Evolutionary conservation across 2,888 invertebrate species (phyloP).

Genomic region (Disparrhopalites patrizii): DNA sequence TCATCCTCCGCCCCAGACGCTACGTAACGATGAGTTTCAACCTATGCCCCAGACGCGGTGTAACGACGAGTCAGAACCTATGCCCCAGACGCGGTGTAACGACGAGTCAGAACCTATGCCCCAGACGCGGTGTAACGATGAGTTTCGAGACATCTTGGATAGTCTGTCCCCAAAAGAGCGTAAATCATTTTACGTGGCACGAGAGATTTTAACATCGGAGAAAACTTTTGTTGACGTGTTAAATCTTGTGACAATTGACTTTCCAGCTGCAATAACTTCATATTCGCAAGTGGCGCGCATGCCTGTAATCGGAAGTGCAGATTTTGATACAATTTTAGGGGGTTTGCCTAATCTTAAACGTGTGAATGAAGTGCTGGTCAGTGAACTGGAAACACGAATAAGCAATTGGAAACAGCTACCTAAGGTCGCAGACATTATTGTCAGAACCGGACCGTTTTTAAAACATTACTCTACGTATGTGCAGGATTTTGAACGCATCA

Average conservation of each 20-base stretch:
- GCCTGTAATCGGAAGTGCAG: constrained; percentile 53
- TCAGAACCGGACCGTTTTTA: constrained; percentile 59
- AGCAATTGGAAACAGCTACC: constrained; percentile 53
- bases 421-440: constrained; percentile 58
- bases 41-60: too few relatives aligned
- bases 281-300: constrained; percentile 49
- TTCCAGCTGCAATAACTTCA: constrained; percentile 52
- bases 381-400: constrained; percentile 55
- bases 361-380: constrained; percentile 57
- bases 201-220: constrained; percentile 58
- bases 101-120: too few relatives aligned
- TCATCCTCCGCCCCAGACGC: too few relatives aligned
- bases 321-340: constrained; percentile 55
- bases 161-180: constrained; percentile 47
- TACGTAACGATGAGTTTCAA: too few relatives aligned
- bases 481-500: constrained; percentile 56
- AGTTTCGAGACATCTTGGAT: constrained; percentile 40
- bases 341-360: constrained; percentile 56
- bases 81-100: too few relatives aligned
- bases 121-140: too few relatives aligned
- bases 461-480: constrained; percentile 59
- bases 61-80: too few relatives aligned
- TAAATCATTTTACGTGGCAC: constrained; percentile 56
- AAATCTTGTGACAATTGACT: constrained; percentile 56
- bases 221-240: constrained; percentile 57